phyloP scores from a whole-genome alignment of 92 coral and sea anemone species.

The Bergia puertoricense region DNA sequence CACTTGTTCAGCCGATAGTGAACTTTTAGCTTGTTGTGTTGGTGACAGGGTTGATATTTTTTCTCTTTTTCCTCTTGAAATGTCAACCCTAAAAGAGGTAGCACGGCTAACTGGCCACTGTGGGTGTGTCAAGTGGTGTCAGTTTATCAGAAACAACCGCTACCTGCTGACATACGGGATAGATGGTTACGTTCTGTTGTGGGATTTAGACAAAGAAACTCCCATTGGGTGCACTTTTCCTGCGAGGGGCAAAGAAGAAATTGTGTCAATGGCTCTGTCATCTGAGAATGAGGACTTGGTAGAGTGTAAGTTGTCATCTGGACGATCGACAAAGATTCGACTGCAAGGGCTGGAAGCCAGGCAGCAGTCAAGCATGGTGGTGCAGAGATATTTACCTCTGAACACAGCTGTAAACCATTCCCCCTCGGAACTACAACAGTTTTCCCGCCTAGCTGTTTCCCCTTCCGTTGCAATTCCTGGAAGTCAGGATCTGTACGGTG shows the following conservation, averaged over 20 bases:
- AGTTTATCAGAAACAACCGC: constrained; percentile 47
- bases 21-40: background rate
- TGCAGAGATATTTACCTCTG: too few relatives aligned
- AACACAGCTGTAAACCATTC: too few relatives aligned
- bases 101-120: constrained; percentile 26
- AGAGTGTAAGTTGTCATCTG: too few relatives aligned
- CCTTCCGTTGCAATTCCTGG: too few relatives aligned
- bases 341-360: too few relatives aligned
- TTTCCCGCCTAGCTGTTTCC: too few relatives aligned
- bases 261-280: background rate
- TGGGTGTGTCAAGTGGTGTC: constrained; percentile 43
- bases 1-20: constrained; percentile 1
- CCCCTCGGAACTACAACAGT: too few relatives aligned
- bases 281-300: too few relatives aligned
- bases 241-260: background rate
- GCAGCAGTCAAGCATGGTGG: too few relatives aligned
- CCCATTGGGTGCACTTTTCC: constrained; percentile 30
- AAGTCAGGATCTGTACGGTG: background rate
- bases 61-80: background rate
- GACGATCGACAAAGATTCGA: too few relatives aligned
- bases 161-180: constrained; percentile 34
- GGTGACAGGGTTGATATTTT: too few relatives aligned
- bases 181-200: constrained; percentile 22
- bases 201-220: constrained; percentile 22
- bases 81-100: too few relatives aligned